These are phyloP conservation scores for Petrophora chlorosata DNA, from an alignment of 2,888 invertebrate genomes.

Conservation along the genomic window DNA sequence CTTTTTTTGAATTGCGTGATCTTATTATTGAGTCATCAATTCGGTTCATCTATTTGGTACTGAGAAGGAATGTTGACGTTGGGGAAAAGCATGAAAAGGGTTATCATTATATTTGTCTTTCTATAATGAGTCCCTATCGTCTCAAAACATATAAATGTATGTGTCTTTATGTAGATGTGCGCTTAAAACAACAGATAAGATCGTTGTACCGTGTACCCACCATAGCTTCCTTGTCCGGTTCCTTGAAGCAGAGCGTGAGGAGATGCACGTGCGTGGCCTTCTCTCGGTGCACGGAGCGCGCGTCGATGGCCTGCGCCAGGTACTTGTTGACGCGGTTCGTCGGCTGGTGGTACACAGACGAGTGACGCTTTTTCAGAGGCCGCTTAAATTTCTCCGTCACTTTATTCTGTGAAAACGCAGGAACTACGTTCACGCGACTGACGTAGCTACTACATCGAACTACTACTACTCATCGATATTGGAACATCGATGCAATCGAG, in stretches of 20 bases:
- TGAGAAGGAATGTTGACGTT: too few relatives aligned
- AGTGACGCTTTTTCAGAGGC: constrained; percentile 94
- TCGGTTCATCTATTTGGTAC: too few relatives aligned
- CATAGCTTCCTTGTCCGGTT: constrained; percentile 92
- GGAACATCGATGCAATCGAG: constrained; percentile 18
- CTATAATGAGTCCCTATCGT: too few relatives aligned
- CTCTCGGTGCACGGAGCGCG: constrained; percentile 94
- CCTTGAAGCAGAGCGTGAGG: constrained; percentile 93
- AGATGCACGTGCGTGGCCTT: constrained; percentile 95
- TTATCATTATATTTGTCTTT: too few relatives aligned
- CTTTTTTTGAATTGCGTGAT: too few relatives aligned
- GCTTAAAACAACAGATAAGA: too few relatives aligned
- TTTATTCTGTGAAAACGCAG: constrained; percentile 86
- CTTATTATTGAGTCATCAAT: too few relatives aligned
- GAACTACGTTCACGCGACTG: constrained; percentile 45
- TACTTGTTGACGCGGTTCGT: constrained; percentile 96
- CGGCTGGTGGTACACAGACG: constrained; percentile 93
- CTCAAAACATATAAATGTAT: too few relatives aligned
- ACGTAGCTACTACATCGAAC: constrained; percentile 20
- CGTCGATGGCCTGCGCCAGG: constrained; percentile 95
- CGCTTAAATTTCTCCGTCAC: constrained; percentile 94
- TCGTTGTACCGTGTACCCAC: too few relatives aligned
- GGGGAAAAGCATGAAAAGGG: too few relatives aligned
- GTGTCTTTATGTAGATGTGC: too few relatives aligned
- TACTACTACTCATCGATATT: constrained; percentile 44